These are phyloP conservation scores for Brachylomia viminalis DNA, from an alignment of 2,888 invertebrate genomes.

Conservation along the genomic window DNA sequence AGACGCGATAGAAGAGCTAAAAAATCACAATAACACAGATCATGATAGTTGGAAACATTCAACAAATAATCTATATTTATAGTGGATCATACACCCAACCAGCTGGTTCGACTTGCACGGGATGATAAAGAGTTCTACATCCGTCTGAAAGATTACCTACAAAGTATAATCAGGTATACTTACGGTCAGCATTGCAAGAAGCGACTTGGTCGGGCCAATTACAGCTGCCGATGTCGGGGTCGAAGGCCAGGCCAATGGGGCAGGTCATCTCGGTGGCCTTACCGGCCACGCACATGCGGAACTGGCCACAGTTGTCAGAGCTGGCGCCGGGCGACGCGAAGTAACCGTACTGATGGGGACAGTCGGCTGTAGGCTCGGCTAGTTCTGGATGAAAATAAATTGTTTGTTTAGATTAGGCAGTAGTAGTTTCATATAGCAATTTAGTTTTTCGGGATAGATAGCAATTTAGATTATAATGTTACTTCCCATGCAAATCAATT, in stretches of 20 bases:
- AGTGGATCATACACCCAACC: not conserved
- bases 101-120: slow-evolving; percentile 17
- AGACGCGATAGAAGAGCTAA: not conserved
- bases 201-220: slow-evolving; percentile 96
- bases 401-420: not conserved
- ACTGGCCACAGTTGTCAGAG: slow-evolving; percentile 92
- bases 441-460: not conserved
- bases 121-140: slow-evolving; percentile 2
- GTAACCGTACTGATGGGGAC: slow-evolving; percentile 95
- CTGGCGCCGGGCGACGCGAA: slow-evolving; percentile 85
- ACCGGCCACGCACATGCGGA: slow-evolving; percentile 94
- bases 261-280: slow-evolving; percentile 91
- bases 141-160: not conserved
- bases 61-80: not conserved
- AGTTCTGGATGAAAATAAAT: slow-evolving; percentile 86
- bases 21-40: not conserved
- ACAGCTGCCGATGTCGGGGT: slow-evolving; percentile 92
- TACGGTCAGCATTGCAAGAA: slow-evolving; percentile 91
- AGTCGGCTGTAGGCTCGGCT: slow-evolving; percentile 92
- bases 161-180: slow-evolving; percentile 15
- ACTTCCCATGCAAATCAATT: slow-evolving; percentile 26
- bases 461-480: not conserved
- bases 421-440: not conserved
- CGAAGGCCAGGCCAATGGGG: slow-evolving; percentile 94
- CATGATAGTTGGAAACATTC: not conserved